Percentiles rank a stretch among this genome's conserved stretches.
phyloP scores from a whole-genome alignment of 2,113 vertebrate genomes.

The Boleophthalmus pectinirostris region DNA sequence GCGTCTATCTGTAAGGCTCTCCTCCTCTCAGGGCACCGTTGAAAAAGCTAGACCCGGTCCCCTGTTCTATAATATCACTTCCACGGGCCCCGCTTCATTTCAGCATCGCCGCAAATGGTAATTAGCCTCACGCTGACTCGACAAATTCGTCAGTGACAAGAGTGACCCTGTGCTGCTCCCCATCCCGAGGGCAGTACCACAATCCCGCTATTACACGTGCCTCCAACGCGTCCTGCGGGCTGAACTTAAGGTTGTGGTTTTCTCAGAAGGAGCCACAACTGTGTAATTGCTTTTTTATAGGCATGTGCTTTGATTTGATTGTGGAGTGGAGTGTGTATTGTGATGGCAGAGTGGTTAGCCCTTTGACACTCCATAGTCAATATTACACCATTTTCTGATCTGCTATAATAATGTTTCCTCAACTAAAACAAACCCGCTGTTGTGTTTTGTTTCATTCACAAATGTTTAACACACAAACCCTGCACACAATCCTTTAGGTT shows the following conservation, averaged over 20 bases:
- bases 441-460: no score
- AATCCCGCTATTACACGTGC: conserved; percentile 22
- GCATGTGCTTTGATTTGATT: not conserved
- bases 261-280: conserved; percentile 29
- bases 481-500: no score
- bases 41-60: conserved; percentile 3
- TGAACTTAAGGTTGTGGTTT: conserved; percentile 47
- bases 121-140: conserved; percentile 67
- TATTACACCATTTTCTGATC: no score
- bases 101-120: conserved; percentile 49
- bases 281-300: conserved; percentile 26
- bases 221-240: conserved; percentile 28
- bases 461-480: no score
- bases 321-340: not conserved
- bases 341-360: not conserved
- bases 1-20: conserved; percentile 45
- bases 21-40: conserved; percentile 21
- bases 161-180: conserved; percentile 60
- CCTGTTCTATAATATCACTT: conserved; percentile 50
- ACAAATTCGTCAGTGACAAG: conserved; percentile 55
- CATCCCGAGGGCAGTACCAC: conserved; percentile 41
- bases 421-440: no score
- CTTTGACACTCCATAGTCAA: not conserved
- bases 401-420: no score
- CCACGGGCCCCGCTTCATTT: conserved; percentile 44